A percentile compares a stretch with the other conserved stretches of the same genome.
These are phyloP conservation scores for Chaetoderma sp. DNA, from an alignment of 2,888 invertebrate genomes.

Conservation along the genomic window DNA sequence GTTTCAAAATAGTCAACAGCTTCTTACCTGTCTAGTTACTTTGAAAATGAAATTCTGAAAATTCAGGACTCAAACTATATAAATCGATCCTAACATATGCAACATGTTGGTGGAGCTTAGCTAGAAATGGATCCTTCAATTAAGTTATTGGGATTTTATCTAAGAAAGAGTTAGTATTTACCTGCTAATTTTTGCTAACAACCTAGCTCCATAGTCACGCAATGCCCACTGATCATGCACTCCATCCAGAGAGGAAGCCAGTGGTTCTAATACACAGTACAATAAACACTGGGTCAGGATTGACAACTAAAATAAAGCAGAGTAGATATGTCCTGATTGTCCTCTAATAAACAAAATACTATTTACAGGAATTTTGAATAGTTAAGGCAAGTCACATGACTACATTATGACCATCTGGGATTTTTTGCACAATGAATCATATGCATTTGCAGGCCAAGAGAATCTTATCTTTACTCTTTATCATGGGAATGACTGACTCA, in stretches of 20 bases:
- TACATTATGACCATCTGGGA: neutral
- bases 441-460: neutral
- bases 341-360: neutral
- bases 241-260: constrained; percentile 61
- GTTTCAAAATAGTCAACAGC: no score
- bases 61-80: no score
- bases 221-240: constrained; percentile 67
- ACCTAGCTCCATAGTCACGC: constrained; percentile 65
- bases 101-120: no score
- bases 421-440: neutral
- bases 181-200: constrained; percentile 64
- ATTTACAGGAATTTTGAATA: neutral
- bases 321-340: neutral
- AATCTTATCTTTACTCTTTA: no score
- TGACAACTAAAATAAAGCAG: constrained; percentile 49
- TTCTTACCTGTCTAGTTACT: no score
- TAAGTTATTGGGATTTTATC: neutral
- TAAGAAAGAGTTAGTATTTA: constrained; percentile 36
- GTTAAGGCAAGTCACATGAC: neutral
- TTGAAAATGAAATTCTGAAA: no score
- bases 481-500: no score
- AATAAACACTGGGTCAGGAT: constrained; percentile 62
- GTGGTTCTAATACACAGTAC: constrained; percentile 65
- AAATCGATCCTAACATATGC: no score
- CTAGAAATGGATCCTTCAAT: no score